Conservation (phyloP, 1,140 invertebrate species). For the Cydia splendana region DNA sequence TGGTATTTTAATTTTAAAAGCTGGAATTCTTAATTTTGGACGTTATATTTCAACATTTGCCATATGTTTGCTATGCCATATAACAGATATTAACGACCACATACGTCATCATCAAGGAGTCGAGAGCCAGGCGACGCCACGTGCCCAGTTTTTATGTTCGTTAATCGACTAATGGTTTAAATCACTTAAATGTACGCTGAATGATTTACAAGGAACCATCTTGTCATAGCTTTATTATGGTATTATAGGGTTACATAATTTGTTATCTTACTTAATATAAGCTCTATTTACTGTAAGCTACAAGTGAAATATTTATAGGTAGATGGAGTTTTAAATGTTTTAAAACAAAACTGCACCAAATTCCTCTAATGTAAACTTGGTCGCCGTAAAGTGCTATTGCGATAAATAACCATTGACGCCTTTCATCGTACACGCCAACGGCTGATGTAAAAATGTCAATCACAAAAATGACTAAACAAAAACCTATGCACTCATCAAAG, state of each 20-base stretch:
- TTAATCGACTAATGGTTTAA: background rate
- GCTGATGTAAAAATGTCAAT: constrained; percentile 19
- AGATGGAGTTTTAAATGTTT: constrained; percentile 6
- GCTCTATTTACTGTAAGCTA: background rate
- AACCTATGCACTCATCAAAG: constrained; percentile 21
- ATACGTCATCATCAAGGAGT: background rate
- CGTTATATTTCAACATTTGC: background rate
- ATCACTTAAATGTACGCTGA: background rate
- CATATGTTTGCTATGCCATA: background rate
- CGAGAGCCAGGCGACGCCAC: background rate
- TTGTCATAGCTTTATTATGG: constrained; percentile 4
- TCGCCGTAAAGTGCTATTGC: background rate
- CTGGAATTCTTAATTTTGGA: background rate
- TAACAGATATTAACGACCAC: background rate
- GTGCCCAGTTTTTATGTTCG: constrained; percentile 1
- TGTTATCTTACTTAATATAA: background rate
- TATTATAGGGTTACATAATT: background rate
- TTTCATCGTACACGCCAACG: background rate
- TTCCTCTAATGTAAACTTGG: too few relatives aligned
- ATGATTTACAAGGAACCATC: background rate
- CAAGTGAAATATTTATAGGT: background rate
- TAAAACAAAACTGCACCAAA: too few relatives aligned
- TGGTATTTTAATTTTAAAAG: too few relatives aligned
- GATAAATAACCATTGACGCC: background rate
- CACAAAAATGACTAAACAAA: constrained; percentile 21